Evolutionary conservation across 1,140 invertebrate genomes (phyloP).

Genomic region (Eueides isabella): DNA sequence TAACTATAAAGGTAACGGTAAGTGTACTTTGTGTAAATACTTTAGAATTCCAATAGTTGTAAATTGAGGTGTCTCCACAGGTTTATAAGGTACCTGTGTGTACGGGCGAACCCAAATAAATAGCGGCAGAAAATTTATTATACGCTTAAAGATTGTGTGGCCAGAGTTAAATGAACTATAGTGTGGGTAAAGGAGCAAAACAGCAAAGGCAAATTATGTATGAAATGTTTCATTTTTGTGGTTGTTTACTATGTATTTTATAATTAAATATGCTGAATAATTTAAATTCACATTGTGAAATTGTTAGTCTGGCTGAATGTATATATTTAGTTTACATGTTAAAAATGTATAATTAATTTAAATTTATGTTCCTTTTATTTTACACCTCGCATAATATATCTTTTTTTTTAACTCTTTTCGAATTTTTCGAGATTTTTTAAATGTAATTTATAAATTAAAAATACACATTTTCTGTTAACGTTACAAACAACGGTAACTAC

Average conservation of each 20-base stretch:
- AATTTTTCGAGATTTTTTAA: too few relatives aligned
- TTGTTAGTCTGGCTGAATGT: too few relatives aligned
- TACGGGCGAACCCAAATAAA: conserved; percentile 1
- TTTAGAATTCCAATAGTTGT: conserved; percentile 13
- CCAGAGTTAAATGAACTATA: conserved; percentile 9
- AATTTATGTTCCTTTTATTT: too few relatives aligned
- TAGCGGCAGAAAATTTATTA: conserved; percentile 8
- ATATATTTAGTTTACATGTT: too few relatives aligned
- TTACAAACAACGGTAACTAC: too few relatives aligned
- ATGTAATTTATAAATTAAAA: too few relatives aligned
- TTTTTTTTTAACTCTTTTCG: too few relatives aligned
- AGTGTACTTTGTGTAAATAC: conserved; percentile 21
- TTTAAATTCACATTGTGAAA: too few relatives aligned
- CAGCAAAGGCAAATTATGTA: conserved; percentile 4
- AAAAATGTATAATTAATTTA: not conserved
- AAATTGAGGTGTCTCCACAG: conserved; percentile 7
- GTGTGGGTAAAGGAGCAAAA: not conserved
- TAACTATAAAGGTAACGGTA: not conserved
- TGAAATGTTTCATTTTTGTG: not conserved
- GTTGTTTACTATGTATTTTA: not conserved
- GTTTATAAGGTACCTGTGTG: conserved; percentile 3
- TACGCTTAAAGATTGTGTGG: conserved; percentile 13
- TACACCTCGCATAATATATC: too few relatives aligned
- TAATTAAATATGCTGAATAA: too few relatives aligned
- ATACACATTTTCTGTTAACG: too few relatives aligned